phyloP scores from a whole-genome alignment of 2,888 invertebrate genomes.

The Coenonympha arcania region DNA sequence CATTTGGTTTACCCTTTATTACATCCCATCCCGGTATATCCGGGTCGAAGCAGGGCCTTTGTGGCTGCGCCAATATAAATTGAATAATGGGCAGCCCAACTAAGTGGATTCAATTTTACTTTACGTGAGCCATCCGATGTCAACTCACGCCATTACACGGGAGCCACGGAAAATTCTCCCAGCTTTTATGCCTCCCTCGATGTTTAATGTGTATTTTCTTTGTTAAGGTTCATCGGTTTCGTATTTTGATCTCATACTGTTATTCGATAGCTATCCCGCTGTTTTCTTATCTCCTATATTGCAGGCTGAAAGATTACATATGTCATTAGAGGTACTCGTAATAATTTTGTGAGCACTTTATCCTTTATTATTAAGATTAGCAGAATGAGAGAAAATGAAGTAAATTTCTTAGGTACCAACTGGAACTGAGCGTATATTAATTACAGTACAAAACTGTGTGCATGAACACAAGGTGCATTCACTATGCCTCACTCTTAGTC shows the following conservation, averaged over 20 bases:
- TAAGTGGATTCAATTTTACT: conserved; percentile 64
- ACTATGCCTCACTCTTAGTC: too few relatives aligned
- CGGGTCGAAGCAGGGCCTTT: conserved; percentile 39
- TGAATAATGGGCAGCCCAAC: conserved; percentile 62
- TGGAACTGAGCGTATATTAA: too few relatives aligned
- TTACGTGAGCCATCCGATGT: conserved; percentile 43
- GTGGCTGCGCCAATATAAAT: conserved; percentile 51
- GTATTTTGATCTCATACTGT: not conserved
- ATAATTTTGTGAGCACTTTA: too few relatives aligned
- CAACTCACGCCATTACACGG: conserved; percentile 25
- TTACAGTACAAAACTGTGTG: too few relatives aligned
- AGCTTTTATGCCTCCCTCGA: conserved; percentile 3
- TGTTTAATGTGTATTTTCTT: conserved; percentile 11
- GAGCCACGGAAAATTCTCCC: conserved; percentile 21
- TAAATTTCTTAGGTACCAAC: too few relatives aligned
- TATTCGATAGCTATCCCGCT: too few relatives aligned
- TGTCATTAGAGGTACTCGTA: too few relatives aligned
- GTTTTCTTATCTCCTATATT: too few relatives aligned
- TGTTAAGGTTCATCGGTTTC: not conserved
- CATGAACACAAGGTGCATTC: too few relatives aligned
- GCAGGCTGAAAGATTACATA: too few relatives aligned
- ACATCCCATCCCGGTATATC: conserved; percentile 29
- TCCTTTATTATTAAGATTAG: too few relatives aligned
- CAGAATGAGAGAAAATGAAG: too few relatives aligned
- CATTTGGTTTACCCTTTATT: conserved; percentile 20